Evolutionary conservation across 2,113 vertebrate genomes (phyloP).

Genomic region (Psilopogon haemacephalus): DNA sequence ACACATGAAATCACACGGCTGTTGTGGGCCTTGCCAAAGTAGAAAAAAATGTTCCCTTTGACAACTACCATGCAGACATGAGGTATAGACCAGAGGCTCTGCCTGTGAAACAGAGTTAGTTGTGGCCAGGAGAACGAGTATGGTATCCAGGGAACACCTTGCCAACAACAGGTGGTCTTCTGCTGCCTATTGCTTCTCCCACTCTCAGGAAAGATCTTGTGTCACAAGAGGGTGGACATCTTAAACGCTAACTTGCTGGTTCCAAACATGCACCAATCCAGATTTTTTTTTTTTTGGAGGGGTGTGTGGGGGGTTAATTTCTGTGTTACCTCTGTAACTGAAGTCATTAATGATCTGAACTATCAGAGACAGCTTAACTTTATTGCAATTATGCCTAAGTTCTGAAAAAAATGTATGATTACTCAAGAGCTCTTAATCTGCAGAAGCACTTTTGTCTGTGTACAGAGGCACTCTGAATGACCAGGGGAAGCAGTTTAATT

Average conservation of each 20-base stretch:
- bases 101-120: not conserved
- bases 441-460: not conserved
- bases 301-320: not conserved
- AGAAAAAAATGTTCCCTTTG: not conserved
- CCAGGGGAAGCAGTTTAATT: rapidly evolving
- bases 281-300: not conserved
- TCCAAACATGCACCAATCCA: not conserved
- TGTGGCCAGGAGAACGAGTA: not conserved
- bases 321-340: not conserved
- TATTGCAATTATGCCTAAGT: not conserved
- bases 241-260: not conserved
- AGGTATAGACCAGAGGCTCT: not conserved
- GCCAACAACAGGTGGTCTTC: not conserved
- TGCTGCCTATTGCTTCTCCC: not conserved
- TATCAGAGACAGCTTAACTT: not conserved
- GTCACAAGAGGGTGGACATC: not conserved
- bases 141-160: not conserved
- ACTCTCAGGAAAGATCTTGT: not conserved
- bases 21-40: not conserved
- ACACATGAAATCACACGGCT: not conserved
- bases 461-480: not conserved
- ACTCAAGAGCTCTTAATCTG: not conserved
- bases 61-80: not conserved
- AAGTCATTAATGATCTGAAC: not conserved
- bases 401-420: not conserved